phyloP scores from a whole-genome alignment of 2,797 vertebrate species.

The Gobio occitaniae region DNA sequence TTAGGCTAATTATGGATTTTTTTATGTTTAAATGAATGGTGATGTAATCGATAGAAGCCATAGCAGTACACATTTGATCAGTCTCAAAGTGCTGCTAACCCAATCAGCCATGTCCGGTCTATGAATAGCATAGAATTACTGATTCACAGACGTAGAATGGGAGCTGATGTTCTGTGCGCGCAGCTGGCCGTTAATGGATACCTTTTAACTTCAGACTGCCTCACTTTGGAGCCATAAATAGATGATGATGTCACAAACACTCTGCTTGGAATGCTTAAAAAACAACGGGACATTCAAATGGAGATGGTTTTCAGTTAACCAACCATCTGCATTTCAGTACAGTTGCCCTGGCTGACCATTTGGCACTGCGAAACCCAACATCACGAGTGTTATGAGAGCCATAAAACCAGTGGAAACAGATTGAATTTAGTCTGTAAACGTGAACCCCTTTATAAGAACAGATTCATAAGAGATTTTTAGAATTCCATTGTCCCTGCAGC shows the following conservation, averaged over 20 bases:
- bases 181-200: slow-evolving; percentile 76
- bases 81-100: slow-evolving; percentile 30
- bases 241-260: slow-evolving; percentile 73
- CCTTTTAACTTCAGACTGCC: slow-evolving; percentile 74
- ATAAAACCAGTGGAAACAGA: neutral
- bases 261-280: slow-evolving; percentile 66
- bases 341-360: neutral
- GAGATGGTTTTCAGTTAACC: neutral
- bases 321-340: neutral
- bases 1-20: neutral
- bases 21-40: neutral
- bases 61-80: slow-evolving; percentile 2
- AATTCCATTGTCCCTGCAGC: neutral
- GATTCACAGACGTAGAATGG: slow-evolving; percentile 47
- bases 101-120: slow-evolving; percentile 43
- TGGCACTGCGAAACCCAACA: neutral
- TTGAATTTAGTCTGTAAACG: neutral
- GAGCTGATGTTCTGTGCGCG: slow-evolving; percentile 58
- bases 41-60: slow-evolving; percentile 4
- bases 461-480: neutral
- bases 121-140: slow-evolving; percentile 57
- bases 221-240: slow-evolving; percentile 75
- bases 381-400: neutral
- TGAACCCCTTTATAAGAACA: neutral
- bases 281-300: slow-evolving; percentile 56